Conservation (phyloP, 2,797 vertebrate genomes). For the Molossus alvarezi region DNA sequence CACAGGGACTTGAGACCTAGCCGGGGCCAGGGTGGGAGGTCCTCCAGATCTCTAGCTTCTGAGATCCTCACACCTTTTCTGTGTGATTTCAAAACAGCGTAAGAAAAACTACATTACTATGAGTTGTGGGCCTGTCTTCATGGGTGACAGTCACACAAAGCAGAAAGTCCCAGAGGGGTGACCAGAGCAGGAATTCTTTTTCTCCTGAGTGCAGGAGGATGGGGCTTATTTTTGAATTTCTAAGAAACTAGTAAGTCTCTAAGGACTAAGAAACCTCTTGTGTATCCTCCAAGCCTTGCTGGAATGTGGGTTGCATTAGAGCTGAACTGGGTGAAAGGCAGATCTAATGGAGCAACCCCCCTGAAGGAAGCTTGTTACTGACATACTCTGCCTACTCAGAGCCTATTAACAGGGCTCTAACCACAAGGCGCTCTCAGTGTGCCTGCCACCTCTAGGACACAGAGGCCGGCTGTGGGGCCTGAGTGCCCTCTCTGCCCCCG, state of each 20-base stretch:
- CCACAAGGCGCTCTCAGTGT: background rate
- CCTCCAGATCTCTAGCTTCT: background rate
- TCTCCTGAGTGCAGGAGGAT: background rate
- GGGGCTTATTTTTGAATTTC: background rate
- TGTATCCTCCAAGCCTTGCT: background rate
- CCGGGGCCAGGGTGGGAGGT: fast-evolving
- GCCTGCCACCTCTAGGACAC: background rate
- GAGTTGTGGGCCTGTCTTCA: background rate
- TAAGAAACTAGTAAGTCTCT: background rate
- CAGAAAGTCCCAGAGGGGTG: background rate
- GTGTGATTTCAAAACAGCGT: background rate
- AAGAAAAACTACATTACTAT: background rate
- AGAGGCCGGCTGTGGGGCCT: background rate
- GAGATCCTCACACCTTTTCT: background rate
- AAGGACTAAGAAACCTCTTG: background rate
- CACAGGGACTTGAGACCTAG: fast-evolving
- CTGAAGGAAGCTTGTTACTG: background rate
- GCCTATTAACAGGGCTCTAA: fast-evolving
- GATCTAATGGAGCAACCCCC: background rate
- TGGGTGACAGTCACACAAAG: background rate
- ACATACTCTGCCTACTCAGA: background rate
- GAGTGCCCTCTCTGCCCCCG: background rate
- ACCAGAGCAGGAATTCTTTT: background rate
- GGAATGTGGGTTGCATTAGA: background rate
- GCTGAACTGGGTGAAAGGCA: background rate